Conservation (phyloP, 23 tunicate genomes). For the Phallusia fumigata region DNA sequence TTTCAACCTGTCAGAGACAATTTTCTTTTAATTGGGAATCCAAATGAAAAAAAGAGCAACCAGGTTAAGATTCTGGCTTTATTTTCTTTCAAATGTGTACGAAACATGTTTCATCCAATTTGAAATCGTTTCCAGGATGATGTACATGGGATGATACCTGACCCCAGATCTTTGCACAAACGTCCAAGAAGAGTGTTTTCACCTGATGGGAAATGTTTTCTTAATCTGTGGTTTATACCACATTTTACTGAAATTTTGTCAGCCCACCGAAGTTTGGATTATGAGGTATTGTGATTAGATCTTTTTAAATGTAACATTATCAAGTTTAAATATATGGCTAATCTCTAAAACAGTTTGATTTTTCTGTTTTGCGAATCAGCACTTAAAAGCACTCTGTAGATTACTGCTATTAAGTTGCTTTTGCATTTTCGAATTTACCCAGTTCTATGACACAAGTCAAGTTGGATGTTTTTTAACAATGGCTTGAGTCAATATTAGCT, state of each 20-base stretch:
- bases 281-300: conserved; percentile 27
- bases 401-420: no score
- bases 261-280: conserved; percentile 50
- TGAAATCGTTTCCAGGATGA: conserved; percentile 41
- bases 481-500: no score
- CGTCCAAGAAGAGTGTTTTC: conserved; percentile 85
- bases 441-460: no score
- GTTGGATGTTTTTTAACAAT: no score
- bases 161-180: conserved; percentile 57
- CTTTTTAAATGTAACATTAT: background rate
- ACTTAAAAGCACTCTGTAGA: no score
- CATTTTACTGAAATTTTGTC: conserved; percentile 69
- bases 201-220: conserved; percentile 65
- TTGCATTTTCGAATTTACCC: no score
- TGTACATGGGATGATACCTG: conserved; percentile 66
- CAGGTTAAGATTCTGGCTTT: conserved; percentile 21
- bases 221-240: conserved; percentile 90
- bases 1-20: conserved; percentile 51
- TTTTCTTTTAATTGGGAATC: conserved; percentile 57
- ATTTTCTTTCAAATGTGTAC: background rate
- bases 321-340: no score
- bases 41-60: conserved; percentile 73
- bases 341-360: no score
- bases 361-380: no score
- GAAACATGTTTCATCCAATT: no score